Conservation (phyloP, 2,888 invertebrate genomes). For the Hypolimnas misippus region DNA sequence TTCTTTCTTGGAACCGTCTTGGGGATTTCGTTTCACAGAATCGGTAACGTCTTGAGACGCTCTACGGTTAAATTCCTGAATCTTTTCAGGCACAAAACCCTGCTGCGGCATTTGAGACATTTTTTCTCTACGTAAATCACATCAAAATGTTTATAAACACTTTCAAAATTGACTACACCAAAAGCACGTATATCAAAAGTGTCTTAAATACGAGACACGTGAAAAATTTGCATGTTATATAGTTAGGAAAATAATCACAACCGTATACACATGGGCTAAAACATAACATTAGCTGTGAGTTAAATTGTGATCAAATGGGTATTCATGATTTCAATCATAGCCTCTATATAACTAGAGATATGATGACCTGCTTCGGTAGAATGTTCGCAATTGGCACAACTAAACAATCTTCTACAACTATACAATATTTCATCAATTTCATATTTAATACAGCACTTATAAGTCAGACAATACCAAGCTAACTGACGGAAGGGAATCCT, state of each 20-base stretch:
- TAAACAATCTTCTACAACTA: background rate
- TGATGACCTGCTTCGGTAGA: constrained; percentile 3
- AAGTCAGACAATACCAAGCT: constrained; percentile 2
- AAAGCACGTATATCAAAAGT: constrained; percentile 62
- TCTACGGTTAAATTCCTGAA: constrained; percentile 74
- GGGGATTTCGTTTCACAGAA: constrained; percentile 43
- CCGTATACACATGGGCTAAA: constrained; percentile 56
- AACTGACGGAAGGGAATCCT: constrained; percentile 32
- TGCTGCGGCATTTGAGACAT: constrained; percentile 77
- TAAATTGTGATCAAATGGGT: background rate
- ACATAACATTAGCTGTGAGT: constrained; percentile 10
- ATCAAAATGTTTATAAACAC: constrained; percentile 56
- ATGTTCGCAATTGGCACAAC: background rate
- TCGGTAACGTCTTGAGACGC: constrained; percentile 73
- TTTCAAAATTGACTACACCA: constrained; percentile 58
- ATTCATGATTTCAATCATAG: background rate
- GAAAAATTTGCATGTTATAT: constrained; percentile 51
- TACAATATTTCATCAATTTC: background rate
- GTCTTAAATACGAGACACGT: constrained; percentile 47
- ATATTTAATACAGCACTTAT: constrained; percentile 1
- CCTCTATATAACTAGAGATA: background rate
- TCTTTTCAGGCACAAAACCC: constrained; percentile 74
- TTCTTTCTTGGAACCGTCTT: constrained; percentile 61
- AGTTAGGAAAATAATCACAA: constrained; percentile 71
- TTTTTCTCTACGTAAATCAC: constrained; percentile 54